Base-by-base conservation (phyloP, 2,113 vertebrate species). In the Neomonachus schauinslandi region DNA sequence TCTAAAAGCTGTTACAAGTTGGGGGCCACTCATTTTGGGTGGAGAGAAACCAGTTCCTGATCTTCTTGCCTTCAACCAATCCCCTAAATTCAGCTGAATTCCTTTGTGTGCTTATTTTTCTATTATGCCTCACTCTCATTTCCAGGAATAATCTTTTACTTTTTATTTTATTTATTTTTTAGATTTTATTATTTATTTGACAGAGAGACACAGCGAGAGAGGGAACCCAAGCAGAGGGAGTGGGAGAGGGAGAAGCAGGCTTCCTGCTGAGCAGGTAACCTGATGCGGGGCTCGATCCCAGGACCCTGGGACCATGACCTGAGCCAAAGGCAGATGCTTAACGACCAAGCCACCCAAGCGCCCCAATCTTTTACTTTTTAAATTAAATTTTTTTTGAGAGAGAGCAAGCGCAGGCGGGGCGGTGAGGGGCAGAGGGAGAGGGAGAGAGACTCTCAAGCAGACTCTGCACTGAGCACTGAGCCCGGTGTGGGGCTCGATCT, bases 141-240 rank as follows among this genome's bases (percentile, higher is more conserved):
- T 61, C n/a, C 36, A 24, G 67, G 57, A 96, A 28, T 65, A 57
- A 87, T n/a, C 7, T n/a, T 91, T 71, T 71, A 69, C n/a, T 67
- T 33, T 33, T 55, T 16, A 55, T 16, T 55, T 65, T 15, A 33
- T 63, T 65, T 33, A 67, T 16, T 67, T 61, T 67, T 67, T 12
- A 18, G 53, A 55, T 16, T 55, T 65, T 15, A 33, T 63, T 33
- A 67, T 33, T 67, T 61, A 33, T 67, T 12, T 46, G 46, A 9
- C 46, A 46, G 65, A 33, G 15, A 33, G 28, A 65, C 28, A 65
- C 28, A 65, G 65, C 14, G 16, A 14, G 28, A 12, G 63, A 13
- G 28, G 63, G 63, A 28, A 2, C 10, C 9, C 24, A 2, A 31
- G 31, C 28, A 33, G 28, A 13, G 63, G 28, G 13, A 65, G 71